Conservation (phyloP, 2,797 vertebrate species). For the Sebastolobus altivelis region DNA sequence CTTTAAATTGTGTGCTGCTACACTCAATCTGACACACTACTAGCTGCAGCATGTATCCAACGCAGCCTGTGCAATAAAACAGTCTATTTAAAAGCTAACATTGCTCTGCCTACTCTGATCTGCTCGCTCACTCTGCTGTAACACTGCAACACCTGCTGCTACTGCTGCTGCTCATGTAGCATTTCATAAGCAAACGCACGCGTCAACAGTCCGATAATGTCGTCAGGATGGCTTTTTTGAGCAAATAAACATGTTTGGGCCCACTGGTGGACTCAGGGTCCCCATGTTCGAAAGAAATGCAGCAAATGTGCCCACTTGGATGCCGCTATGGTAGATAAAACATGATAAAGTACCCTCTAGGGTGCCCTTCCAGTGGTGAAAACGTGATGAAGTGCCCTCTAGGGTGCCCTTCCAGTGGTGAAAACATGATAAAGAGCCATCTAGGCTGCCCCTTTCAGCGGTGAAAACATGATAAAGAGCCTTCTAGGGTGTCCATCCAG, state of each 20-base stretch:
- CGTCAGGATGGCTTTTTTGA: not conserved
- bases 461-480: too few relatives aligned
- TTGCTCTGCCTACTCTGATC: not conserved
- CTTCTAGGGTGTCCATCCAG: too few relatives aligned
- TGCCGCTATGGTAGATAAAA: too few relatives aligned
- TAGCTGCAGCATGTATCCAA: not conserved
- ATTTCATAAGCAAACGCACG: constrained; percentile 2
- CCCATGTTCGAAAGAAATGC: too few relatives aligned
- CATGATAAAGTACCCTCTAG: too few relatives aligned
- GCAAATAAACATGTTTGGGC: not conserved
- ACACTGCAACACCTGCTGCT: constrained; percentile 6
- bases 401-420: too few relatives aligned
- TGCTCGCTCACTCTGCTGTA: constrained; percentile 4
- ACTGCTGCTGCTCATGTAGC: not conserved
- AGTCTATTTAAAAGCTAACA: constrained; percentile 4
- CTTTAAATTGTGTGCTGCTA: not conserved
- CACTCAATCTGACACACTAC: not conserved
- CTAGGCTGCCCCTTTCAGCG: too few relatives aligned
- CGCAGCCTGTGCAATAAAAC: not conserved
- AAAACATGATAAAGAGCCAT: too few relatives aligned
- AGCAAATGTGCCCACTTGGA: too few relatives aligned
- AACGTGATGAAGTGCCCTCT: too few relatives aligned
- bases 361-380: too few relatives aligned
- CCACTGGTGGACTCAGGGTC: too few relatives aligned
- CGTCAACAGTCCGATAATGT: constrained; percentile 1